Base-by-base conservation (phyloP, 2,113 vertebrate genomes). In the Ophiodon elongatus region DNA sequence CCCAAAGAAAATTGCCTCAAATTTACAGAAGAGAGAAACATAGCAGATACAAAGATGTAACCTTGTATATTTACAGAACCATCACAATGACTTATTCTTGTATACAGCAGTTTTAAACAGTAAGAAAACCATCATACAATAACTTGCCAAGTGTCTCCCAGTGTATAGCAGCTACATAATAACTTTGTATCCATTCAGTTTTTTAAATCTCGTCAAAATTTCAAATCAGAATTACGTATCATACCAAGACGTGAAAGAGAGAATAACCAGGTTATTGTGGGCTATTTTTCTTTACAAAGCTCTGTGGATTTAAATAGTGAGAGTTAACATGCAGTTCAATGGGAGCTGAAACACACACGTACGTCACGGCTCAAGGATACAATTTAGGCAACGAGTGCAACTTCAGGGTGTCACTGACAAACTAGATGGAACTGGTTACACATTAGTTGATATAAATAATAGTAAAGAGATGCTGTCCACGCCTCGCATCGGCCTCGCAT, bases 61-160 rank as follows among this genome's bases (percentile, higher is more conserved):
- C 82, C 79, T 86, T 88, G 84, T 72, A 79, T 94, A 93, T 95
- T 91, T 94, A 95, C 94, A 95, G 63, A 94, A 79, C 88, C 74
- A 79, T 84, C 76, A 89, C 81, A 90, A 88, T 68, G 72, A 85
- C 43, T 86, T 43, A 74, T 76, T 85, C 33, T 90, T 92, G 82
- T 91, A 91, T 91, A 94, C 72, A 93, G 85, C 70, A 87, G 85
- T 86, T 88, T 87, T 23, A 69, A 88, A 91, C 63, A 57, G 71
- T 70, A 85, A 92, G 77, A 89, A 90, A 85, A 91, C 43, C 8
- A 65, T 88, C 71, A 84, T 88, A 90, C 85, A 89, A 71, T 23
- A 88, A 84, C 66, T 80, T 0, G 0, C 57, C 64, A 56, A 39
- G 68, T 69, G 68, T 83, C 65, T 73, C 67, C 66, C 88, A 90